These are phyloP conservation scores for Clitarchus hookeri DNA, from an alignment of 2,888 invertebrate species.

Conservation along the genomic window DNA sequence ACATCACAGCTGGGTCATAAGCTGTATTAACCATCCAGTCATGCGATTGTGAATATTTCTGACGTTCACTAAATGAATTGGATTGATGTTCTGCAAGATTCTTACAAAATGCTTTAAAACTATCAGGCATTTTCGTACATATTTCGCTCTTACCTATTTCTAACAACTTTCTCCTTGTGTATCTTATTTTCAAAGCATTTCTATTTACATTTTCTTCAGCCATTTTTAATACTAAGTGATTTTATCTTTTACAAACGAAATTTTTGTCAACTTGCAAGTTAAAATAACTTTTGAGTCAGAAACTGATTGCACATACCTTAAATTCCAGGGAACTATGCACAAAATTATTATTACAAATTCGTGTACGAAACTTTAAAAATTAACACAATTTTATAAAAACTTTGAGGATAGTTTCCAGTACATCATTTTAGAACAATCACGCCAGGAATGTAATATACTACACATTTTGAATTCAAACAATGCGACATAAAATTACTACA, in stretches of 20 bases:
- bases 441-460: neutral
- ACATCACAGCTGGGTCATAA: neutral
- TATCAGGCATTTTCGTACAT: conserved; percentile 16
- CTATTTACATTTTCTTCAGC: neutral
- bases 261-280: neutral
- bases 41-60: neutral
- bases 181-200: neutral
- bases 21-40: neutral
- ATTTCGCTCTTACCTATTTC: neutral
- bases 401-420: neutral
- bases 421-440: neutral
- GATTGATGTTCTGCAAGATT: neutral
- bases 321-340: neutral
- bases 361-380: neutral
- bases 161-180: conserved; percentile 17
- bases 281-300: neutral
- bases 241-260: neutral
- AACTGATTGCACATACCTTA: neutral
- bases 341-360: neutral
- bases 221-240: neutral
- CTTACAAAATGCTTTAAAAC: conserved; percentile 11
- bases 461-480: neutral
- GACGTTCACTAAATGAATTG: neutral
- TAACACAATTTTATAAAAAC: neutral
- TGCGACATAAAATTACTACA: neutral